A percentile compares a stretch with the other conserved stretches of the same genome.
Conservation (phyloP, 2,797 vertebrate genomes). For the Apogon hyalosoma region DNA sequence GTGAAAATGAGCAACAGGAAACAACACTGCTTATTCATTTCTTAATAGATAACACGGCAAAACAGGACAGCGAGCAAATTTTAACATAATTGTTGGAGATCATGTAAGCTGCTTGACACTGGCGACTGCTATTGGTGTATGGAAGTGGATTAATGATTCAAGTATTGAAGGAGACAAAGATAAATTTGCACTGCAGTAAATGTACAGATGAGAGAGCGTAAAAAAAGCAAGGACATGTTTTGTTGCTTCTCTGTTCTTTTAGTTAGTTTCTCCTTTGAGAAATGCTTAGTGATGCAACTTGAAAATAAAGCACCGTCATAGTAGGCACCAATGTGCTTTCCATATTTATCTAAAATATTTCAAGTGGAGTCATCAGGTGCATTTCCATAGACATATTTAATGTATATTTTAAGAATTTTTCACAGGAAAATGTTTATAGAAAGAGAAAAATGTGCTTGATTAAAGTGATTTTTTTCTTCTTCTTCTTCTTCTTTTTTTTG, state of each 20-base stretch:
- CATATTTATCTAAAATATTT: no score
- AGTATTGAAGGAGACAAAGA: background rate
- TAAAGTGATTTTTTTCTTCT: no score
- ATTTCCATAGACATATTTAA: no score
- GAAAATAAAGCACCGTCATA: no score
- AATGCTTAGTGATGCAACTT: no score
- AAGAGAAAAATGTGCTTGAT: no score
- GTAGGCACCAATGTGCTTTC: no score
- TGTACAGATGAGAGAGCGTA: conserved; percentile 1
- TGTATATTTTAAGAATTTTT: no score
- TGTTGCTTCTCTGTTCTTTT: background rate
- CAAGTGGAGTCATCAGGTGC: no score
- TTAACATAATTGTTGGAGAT: background rate
- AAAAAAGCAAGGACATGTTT: background rate
- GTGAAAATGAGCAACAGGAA: conserved; percentile 27
- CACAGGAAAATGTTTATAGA: no score
- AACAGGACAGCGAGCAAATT: background rate
- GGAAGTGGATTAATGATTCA: conserved; percentile 24
- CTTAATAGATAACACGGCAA: conserved; percentile 10
- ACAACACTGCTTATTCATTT: conserved; percentile 1
- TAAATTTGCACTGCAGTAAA: conserved; percentile 7
- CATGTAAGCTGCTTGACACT: background rate
- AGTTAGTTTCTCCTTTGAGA: no score
- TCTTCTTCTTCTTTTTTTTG: no score
- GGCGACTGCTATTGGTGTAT: background rate